Evolutionary conservation across 2,797 vertebrate species (phyloP), one percentile per base, ranked within the genome.

Genomic region (Rousettus madagascariensis): DNA sequence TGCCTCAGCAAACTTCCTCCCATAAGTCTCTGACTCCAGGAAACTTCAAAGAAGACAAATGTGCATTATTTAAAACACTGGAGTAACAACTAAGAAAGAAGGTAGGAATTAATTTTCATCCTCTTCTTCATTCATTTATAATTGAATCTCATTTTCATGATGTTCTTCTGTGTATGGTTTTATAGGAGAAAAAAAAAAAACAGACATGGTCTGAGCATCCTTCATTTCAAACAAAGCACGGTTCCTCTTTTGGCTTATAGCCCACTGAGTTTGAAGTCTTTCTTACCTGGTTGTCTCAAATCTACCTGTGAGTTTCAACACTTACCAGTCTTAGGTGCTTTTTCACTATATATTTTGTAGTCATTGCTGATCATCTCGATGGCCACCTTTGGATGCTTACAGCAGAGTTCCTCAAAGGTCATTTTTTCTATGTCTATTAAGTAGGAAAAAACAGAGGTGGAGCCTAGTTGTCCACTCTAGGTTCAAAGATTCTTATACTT

Each of bases 371-470:
- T 93, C 77, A 68, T 95, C 7, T 95, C 63, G 84, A 97, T 82
- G 65, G 98, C 95, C 86, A 96, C n/a, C 1, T 92, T 98, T 38
- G 97, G 97, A 51, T 98, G 91, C 89, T 97, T 93, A 36, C 1
- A 83, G 69, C 85, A 57, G 46, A 96, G 69, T 13, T 97, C 96
- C 41, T 95, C 91, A 88, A 98, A 95, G 4, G 92, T 19, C 94
- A 95, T 95, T 94, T 95, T 97, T 79, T 65, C 95, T 38, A 43
- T 24, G 2, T 97, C 98, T 98, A 87, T 57, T 30, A 95, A 41
- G 6, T 59, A 59, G 72, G 65, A 8, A 82, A 77, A 96, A 71
- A 88, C 89, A 80, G 15, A 49, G 17, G 65, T 24, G 77, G 24
- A 88, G 10, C 30, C 38, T 17, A 59, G 0, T 38, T 26, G n/a